Evolutionary conservation across 2,888 invertebrate genomes (phyloP), one percentile per base, ranked within the genome.

Genomic region (Ypsolopha scabrella): DNA sequence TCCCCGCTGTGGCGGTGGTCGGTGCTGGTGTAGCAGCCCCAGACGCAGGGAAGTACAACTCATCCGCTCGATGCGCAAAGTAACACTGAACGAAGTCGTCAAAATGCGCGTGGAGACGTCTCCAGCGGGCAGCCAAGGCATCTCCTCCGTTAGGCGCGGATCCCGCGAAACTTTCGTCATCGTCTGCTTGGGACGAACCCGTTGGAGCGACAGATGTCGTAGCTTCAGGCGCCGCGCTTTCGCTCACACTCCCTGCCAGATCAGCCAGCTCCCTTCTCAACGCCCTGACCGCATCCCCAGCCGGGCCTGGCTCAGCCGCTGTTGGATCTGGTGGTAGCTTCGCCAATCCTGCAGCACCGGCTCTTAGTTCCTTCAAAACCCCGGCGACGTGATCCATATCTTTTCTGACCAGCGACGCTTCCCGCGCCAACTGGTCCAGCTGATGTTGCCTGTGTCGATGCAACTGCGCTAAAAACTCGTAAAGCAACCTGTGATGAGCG

Each of bases 71-170:
- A 45, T 92, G 90, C 4, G 91, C 89, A 70, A 96, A 93, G 75
- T 97, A 97, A 60, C 94, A 94, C 70, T 94, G 90, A 46, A 94
- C 93, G 68, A 97, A 92, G 75, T 96, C 96, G 55, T 95, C 94
- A 74, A 96, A 96, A 80, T 97, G 95, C 6, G 92, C 91, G 62
- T 93, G 91, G 88, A 97, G 92, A 11, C 94, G 86, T 53, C 92
- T 87, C 67, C 94, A 89, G 34, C 94, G 81, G 24, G 91, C 85
- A 0, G 93, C 90, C 35, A 94, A 75, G 0, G 91, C 89, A 62
- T 80, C 78, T 2, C 64, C 72, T 46, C 56, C 59, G 13, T 54
- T 51, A 35, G 54, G 53, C 6, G 11, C 51, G 44, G 52, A 39
- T 51, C 63, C 61, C 34, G 74, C 77, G 65, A 80, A 80, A 55